Evolutionary conservation across 2,113 vertebrate genomes (phyloP).

Genomic region (Fregata magnificens): DNA sequence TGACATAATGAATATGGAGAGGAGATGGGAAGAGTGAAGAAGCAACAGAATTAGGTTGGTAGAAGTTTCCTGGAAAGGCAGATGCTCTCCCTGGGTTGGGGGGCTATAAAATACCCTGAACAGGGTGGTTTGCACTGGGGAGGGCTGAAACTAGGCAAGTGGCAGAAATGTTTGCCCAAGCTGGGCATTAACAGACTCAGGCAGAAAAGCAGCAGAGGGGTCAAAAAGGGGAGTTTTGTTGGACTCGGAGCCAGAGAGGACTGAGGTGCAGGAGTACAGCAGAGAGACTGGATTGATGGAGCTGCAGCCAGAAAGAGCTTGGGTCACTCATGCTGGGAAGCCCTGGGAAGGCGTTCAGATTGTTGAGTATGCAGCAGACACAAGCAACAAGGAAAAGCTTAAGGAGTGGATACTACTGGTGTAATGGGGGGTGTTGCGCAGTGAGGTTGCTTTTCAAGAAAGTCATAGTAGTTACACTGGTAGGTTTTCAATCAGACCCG

Average conservation of each 20-base stretch:
- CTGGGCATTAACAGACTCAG: not conserved
- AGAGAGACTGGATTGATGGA: not conserved
- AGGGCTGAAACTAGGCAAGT: not conserved
- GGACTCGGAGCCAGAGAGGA: not conserved
- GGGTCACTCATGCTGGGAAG: not conserved
- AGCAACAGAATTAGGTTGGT: not conserved
- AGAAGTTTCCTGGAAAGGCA: not conserved
- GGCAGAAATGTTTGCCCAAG: not conserved
- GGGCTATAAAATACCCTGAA: not conserved
- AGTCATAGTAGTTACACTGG: not conserved
- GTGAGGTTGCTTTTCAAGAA: not conserved
- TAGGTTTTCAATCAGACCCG: not conserved
- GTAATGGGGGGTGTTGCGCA: not conserved
- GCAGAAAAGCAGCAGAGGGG: not conserved
- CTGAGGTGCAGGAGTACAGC: not conserved
- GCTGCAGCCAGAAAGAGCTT: not conserved
- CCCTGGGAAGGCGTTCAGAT: not conserved
- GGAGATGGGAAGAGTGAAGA: not conserved
- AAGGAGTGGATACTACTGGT: not conserved
- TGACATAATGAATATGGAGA: not conserved
- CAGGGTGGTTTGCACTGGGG: not conserved
- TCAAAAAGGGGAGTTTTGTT: not conserved
- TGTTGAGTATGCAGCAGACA: not conserved
- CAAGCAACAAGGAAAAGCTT: not conserved
- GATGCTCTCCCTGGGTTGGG: not conserved